Evolutionary conservation across 1,140 invertebrate species (phyloP).

Genomic region (Octopus sinensis): DNA sequence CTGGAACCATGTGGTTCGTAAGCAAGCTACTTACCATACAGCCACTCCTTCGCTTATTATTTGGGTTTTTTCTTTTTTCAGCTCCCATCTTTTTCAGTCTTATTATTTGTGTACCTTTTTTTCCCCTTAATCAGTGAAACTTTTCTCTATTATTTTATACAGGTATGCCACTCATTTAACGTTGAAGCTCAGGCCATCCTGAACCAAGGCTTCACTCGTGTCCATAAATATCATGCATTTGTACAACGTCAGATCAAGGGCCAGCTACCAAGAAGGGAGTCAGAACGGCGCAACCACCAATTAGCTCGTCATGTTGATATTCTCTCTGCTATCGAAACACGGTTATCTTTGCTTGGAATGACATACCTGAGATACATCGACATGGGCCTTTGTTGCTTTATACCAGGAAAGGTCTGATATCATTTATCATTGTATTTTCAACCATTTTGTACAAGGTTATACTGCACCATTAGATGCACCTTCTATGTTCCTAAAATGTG

Average conservation of each 20-base stretch:
- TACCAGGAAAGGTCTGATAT: conserved; percentile 75
- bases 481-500: no score
- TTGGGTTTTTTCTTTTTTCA: no score
- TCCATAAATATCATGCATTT: conserved; percentile 73
- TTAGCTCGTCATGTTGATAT: conserved; percentile 83
- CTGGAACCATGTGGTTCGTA: no score
- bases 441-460: conserved; percentile 19
- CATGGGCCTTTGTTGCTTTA: conserved; percentile 80
- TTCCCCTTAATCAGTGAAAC: not conserved
- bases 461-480: no score
- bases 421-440: conserved; percentile 9
- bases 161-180: conserved; percentile 83
- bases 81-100: no score
- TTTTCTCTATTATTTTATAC: conserved; percentile 18
- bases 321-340: conserved; percentile 82
- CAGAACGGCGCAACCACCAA: conserved; percentile 79
- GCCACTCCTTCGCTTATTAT: no score
- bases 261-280: conserved; percentile 81
- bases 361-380: conserved; percentile 86
- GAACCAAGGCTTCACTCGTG: conserved; percentile 76
- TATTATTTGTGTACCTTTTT: no score
- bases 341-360: conserved; percentile 87
- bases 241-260: conserved; percentile 69
- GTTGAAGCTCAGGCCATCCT: conserved; percentile 71
- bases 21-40: no score